Percentiles rank a stretch among this genome's conserved stretches.
phyloP scores from a whole-genome alignment of 1,140 invertebrate species.

The Andrena cerasifolii region DNA sequence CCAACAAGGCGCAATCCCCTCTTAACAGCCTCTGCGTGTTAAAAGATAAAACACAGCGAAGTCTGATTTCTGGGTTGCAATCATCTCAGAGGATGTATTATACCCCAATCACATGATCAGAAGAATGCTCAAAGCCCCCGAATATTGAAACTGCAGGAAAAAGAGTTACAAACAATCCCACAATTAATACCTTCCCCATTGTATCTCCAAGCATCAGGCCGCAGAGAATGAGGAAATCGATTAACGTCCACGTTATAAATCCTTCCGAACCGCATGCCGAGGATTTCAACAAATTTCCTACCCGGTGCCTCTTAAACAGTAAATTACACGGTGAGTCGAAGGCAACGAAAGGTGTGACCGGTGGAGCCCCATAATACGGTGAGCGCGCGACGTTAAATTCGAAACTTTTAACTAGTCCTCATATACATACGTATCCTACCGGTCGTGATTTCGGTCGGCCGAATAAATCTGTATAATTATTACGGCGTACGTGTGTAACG shows the following conservation, averaged over 20 bases:
- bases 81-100: too few relatives aligned
- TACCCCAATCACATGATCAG: too few relatives aligned
- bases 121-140: too few relatives aligned
- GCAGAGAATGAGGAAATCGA: neutral
- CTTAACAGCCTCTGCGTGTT: too few relatives aligned
- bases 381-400: constrained; percentile 52
- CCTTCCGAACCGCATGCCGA: neutral
- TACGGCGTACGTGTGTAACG: constrained; percentile 62
- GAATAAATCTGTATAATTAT: constrained; percentile 76
- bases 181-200: too few relatives aligned
- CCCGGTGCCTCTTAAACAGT: constrained; percentile 31
- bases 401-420: constrained; percentile 63
- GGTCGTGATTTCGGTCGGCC: constrained; percentile 54
- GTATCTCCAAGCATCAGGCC: too few relatives aligned
- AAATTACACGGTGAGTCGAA: constrained; percentile 61
- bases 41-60: too few relatives aligned
- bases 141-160: too few relatives aligned
- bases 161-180: too few relatives aligned
- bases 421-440: constrained; percentile 42
- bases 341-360: constrained; percentile 66
- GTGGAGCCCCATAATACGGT: constrained; percentile 34
- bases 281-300: neutral
- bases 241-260: neutral
- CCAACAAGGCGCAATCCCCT: too few relatives aligned
- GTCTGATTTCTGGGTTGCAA: too few relatives aligned